Evolutionary conservation across 1,140 invertebrate genomes (phyloP).

Genomic region (Aphidius gifuensis): DNA sequence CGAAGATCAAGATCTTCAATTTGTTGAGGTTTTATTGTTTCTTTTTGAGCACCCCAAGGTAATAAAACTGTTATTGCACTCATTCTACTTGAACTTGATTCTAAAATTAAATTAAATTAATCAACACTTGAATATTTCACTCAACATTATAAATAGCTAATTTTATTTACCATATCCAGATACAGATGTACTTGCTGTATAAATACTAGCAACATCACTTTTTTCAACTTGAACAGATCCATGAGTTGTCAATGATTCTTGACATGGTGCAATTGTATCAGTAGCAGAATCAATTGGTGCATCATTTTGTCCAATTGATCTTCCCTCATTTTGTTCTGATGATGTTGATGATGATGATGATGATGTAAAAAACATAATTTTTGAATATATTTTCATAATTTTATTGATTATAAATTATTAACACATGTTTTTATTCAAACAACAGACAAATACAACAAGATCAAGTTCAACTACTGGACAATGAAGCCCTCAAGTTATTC

Average conservation of each 20-base stretch:
- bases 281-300: conserved; percentile 37
- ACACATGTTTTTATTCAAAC: too few relatives aligned
- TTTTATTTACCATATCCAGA: conserved; percentile 48
- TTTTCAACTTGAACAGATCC: conserved; percentile 44
- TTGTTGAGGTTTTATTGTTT: conserved; percentile 61
- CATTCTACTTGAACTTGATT: conserved; percentile 49
- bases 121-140: not conserved
- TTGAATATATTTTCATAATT: conserved; percentile 5
- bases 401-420: not conserved
- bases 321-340: conserved; percentile 43
- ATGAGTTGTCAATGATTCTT: conserved; percentile 45
- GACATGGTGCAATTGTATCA: conserved; percentile 38
- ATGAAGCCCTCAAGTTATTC: conserved; percentile 16
- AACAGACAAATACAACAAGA: too few relatives aligned
- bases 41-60: conserved; percentile 80
- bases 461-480: not conserved
- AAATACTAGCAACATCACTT: conserved; percentile 49
- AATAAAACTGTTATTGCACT: conserved; percentile 58
- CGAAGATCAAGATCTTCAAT: conserved; percentile 65
- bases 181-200: conserved; percentile 49
- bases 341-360: conserved; percentile 29
- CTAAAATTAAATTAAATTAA: conserved; percentile 27
- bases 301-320: conserved; percentile 38
- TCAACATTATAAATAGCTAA: conserved; percentile 7
- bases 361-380: conserved; percentile 4